A percentile compares a stretch with the other conserved stretches of the same genome.
Conservation (phyloP, 2,797 vertebrate genomes). For the Coilia nasus region DNA sequence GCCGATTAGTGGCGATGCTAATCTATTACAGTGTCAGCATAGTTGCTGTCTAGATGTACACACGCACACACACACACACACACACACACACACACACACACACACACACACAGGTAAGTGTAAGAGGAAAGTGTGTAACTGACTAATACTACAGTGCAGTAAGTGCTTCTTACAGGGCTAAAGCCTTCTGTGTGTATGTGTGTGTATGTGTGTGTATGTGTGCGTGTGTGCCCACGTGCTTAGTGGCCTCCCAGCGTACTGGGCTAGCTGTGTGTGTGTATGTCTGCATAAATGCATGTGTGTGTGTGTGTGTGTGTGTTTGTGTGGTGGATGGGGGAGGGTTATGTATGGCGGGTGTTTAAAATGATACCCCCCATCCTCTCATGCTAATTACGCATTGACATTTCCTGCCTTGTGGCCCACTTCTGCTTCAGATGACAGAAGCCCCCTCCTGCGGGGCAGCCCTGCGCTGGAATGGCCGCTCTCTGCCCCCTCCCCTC, state of each 20-base stretch:
- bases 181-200: not conserved
- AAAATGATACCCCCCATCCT: not conserved
- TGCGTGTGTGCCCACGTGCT: not conserved
- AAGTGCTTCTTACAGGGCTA: not conserved
- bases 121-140: not conserved
- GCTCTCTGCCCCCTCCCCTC: conserved; percentile 41
- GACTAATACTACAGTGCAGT: not conserved
- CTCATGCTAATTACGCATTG: conserved; percentile 68
- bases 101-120: no score
- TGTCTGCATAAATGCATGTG: not conserved
- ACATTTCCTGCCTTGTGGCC: conserved; percentile 65
- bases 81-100: no score
- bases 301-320: not conserved
- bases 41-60: not conserved
- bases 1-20: not conserved
- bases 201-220: not conserved
- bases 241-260: not conserved
- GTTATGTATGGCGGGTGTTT: no score
- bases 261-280: not conserved
- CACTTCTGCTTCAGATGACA: conserved; percentile 69
- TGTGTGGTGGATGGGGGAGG: not conserved
- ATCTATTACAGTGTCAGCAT: not conserved
- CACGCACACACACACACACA: not conserved
- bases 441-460: conserved; percentile 55
- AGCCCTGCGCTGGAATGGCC: conserved; percentile 59